phyloP scores from a whole-genome alignment of 2,113 vertebrate species.

The Pteruthius melanotis region DNA sequence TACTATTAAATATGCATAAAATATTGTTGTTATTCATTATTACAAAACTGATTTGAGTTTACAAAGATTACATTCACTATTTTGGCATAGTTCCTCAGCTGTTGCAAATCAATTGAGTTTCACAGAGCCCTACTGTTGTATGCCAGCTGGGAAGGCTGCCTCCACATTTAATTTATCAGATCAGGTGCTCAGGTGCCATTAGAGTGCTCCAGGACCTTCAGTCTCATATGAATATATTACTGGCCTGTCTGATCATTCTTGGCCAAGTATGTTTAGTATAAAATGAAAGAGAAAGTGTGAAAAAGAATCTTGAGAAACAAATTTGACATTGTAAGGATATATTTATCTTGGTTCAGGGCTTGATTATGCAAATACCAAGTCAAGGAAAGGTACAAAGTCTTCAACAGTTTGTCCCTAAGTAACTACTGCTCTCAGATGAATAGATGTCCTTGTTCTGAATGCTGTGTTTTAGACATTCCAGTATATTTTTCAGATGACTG shows the following conservation, averaged over 20 bases:
- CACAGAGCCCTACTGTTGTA: background rate
- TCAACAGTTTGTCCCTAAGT: background rate
- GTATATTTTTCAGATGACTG: conserved; percentile 23
- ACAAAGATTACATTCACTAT: background rate
- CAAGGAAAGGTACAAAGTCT: background rate
- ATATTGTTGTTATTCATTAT: background rate
- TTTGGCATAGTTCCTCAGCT: background rate
- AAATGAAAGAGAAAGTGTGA: background rate
- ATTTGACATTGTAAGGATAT: background rate
- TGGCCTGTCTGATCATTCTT: background rate
- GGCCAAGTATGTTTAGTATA: background rate
- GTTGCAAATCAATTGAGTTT: background rate
- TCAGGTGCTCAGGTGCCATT: background rate
- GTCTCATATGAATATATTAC: background rate
- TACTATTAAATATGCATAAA: background rate
- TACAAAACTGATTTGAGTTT: background rate
- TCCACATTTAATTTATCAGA: background rate
- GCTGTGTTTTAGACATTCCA: conserved; percentile 25
- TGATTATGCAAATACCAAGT: background rate
- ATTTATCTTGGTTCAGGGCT: background rate
- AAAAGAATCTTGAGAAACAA: background rate
- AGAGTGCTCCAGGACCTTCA: background rate
- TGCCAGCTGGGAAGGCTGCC: background rate
- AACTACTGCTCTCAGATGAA: conserved; percentile 1
- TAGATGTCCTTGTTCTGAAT: conserved; percentile 2